Percentiles rank a stretch among this genome's conserved stretches.
These are phyloP conservation scores for Phataginus tricuspis DNA, from an alignment of 2,797 vertebrate genomes.

Conservation along the genomic window DNA sequence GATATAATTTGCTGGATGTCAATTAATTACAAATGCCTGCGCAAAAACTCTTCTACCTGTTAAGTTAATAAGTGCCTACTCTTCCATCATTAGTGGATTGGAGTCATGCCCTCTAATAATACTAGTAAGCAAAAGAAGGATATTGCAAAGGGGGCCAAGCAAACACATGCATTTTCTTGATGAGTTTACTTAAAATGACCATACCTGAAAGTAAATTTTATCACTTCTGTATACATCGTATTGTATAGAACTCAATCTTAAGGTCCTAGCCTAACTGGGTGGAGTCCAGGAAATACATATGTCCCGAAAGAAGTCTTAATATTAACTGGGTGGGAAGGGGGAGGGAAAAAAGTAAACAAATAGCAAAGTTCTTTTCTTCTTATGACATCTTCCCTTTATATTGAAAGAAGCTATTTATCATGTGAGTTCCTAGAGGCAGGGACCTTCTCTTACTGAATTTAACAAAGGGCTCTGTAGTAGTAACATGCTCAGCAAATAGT, in stretches of 20 bases:
- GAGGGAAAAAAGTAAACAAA: not conserved
- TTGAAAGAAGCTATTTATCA: conserved; percentile 20
- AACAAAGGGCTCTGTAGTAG: not conserved
- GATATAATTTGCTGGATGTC: not conserved
- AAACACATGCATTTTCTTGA: not conserved
- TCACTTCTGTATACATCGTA: not conserved
- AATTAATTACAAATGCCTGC: not conserved
- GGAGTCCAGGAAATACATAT: not conserved
- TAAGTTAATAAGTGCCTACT: not conserved
- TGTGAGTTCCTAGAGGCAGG: not conserved
- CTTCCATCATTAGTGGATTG: not conserved
- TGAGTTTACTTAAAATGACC: not conserved
- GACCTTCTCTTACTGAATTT: not conserved
- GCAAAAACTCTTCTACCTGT: not conserved
- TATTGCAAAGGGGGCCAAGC: not conserved
- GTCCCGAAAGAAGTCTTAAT: not conserved
- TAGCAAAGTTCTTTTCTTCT: not conserved
- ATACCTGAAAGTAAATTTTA: conserved; percentile 1
- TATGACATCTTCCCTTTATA: not conserved
- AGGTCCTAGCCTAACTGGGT: not conserved
- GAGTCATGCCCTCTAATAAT: not conserved
- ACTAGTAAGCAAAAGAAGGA: not conserved
- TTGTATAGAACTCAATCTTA: not conserved
- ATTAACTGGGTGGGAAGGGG: not conserved
- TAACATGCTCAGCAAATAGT: not conserved